Conservation (phyloP, 1,140 invertebrate genomes). For the Reticulitermes speratus region DNA sequence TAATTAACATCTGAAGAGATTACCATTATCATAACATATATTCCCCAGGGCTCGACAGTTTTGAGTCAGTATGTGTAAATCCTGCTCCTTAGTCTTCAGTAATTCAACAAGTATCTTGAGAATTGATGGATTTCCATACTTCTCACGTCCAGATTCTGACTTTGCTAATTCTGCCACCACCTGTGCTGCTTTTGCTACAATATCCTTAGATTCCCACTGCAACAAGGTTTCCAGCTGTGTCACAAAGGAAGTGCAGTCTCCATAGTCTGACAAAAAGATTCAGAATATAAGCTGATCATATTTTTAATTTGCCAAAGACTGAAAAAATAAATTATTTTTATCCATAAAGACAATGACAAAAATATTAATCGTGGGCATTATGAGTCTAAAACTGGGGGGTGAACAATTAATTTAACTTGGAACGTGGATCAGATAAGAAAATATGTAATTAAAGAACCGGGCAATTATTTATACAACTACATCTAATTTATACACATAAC, state of each 20-base stretch:
- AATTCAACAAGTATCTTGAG: conserved; percentile 58
- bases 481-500: too few species aligned
- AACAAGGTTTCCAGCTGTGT: conserved; percentile 21
- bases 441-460: not conserved
- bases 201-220: conserved; percentile 12
- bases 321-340: too few species aligned
- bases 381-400: too few species aligned
- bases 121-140: conserved; percentile 60
- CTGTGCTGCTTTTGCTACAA: conserved; percentile 26
- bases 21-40: conserved; percentile 84
- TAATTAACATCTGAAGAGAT: too few species aligned
- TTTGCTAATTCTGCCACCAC: conserved; percentile 69
- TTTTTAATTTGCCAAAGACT: too few species aligned
- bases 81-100: conserved; percentile 42
- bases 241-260: not conserved
- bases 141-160: conserved; percentile 63
- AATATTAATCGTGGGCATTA: too few species aligned
- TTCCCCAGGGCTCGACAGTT: conserved; percentile 80
- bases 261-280: conserved; percentile 1
- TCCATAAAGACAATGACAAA: not conserved
- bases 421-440: not conserved
- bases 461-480: too few species aligned
- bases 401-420: too few species aligned
- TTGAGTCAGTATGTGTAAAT: conserved; percentile 62
- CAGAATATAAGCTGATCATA: too few species aligned